phyloP scores from a whole-genome alignment of 1,140 invertebrate genomes.

The Aphelinus certus region DNA sequence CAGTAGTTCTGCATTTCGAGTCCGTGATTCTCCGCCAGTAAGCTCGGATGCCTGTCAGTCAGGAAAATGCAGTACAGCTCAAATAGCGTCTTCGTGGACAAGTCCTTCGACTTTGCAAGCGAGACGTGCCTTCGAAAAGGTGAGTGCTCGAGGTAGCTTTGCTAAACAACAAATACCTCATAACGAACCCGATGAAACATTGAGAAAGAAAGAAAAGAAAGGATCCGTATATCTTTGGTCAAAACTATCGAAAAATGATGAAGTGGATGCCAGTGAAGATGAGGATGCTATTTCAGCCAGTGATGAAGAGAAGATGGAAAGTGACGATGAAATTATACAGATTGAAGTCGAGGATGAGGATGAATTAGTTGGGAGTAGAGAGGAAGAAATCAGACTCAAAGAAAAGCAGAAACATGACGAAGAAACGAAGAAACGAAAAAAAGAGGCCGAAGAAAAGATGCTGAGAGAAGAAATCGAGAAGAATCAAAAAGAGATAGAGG shows the following conservation, averaged over 20 bases:
- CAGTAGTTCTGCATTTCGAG: constrained; percentile 54
- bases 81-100: constrained; percentile 19
- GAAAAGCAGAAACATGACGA: constrained; percentile 26
- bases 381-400: neutral
- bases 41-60: constrained; percentile 42
- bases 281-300: constrained; percentile 34
- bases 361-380: neutral
- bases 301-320: constrained; percentile 27
- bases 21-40: constrained; percentile 50
- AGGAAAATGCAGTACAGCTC: constrained; percentile 5
- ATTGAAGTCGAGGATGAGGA: constrained; percentile 42
- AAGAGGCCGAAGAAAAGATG: constrained; percentile 34
- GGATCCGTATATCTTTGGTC: neutral
- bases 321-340: constrained; percentile 22
- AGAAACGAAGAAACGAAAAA: constrained; percentile 19
- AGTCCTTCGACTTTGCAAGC: constrained; percentile 23
- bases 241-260: constrained; percentile 25
- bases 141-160: constrained; percentile 43
- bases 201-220: constrained; percentile 14
- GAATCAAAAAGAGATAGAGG: constrained; percentile 36
- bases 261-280: constrained; percentile 24
- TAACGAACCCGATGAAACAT: constrained; percentile 21
- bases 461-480: constrained; percentile 35
- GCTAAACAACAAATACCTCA: constrained; percentile 49
- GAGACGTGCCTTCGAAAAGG: constrained; percentile 46